Base-by-base conservation (phyloP, 2,888 invertebrate genomes). In the Sinodicranocentrus sp. region DNA sequence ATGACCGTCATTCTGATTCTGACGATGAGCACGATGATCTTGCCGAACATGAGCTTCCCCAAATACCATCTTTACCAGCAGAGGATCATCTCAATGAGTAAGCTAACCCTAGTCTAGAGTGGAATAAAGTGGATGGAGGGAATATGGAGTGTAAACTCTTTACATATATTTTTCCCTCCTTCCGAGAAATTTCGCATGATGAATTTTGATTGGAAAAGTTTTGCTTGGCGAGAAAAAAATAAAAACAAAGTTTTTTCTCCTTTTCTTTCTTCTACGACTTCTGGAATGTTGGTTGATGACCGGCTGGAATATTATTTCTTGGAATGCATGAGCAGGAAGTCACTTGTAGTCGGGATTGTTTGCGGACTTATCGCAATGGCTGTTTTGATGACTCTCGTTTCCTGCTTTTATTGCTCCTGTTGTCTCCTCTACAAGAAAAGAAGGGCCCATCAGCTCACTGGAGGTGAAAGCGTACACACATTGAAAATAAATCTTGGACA, bases 381-480 rank as follows among this genome's bases (percentile, higher is more conserved):
- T 43, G 84, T 89, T 21, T 84, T 90, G 67, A 88, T 90, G 70
- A 89, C 89, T 26, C 77, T 90, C 10, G 89, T 89, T 21, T 89
- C 89, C 76, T 90, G 90, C 84, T 88, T 90, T 68, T 89, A 90
- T 84, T 90, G 90, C 86, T 89, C 89, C 25, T 90, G 90, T 82
- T 90, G 90, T 84, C 86, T 89, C 19, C 86, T 90, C 13, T 90
- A 90, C 88, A 89, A 90, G 83, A 90, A 90, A 63, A 71, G 85
- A 13, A 43, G 84, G 43, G 59, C 44, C 8, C 48, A 61, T 8
- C 75, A 65, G 52, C 54, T 76, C 1, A 33, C 76, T 19, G 84
- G 77, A 54, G 83, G 85, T 71, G 71, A 61, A 48, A 28, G 21
- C 39, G 17, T 33, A 23, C 43, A 43, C 43, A 43, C 43, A 43